Evolutionary conservation across 2,797 vertebrate genomes (phyloP), one percentile per base, ranked within the genome.

Genomic region (Erithacus rubecula): DNA sequence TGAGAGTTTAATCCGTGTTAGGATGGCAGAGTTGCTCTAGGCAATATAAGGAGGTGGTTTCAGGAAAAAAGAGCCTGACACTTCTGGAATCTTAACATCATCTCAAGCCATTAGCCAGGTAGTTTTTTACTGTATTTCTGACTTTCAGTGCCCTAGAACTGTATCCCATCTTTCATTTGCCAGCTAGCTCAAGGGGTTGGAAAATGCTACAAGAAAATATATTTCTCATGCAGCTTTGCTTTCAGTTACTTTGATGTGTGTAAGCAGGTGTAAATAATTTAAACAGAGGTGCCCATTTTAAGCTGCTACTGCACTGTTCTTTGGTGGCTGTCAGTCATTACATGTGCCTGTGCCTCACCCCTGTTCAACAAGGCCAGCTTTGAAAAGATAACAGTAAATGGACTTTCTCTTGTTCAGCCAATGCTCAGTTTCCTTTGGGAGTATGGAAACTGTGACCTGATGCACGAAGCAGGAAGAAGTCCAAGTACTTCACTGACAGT

Each of bases 361-460:
- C 52, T 47, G 23, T 55, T 55, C 52, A 34, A 3, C 41, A 18
- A 84, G 67, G 51, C 59, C 83, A 71, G 26, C n/a, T 89, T 63
- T 77, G 62, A 30, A 89, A 90, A 51, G 53, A 29, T 24, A 74
- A 67, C 41, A 79, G 26, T 84, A 87, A 59, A 65, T 56, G 19
- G 34, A 83, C 86, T 84, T 95, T 70, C 36, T 82, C 69, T 82
- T 91, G 85, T 87, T 59, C 68, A 78, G 32, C 36, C 53, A 71
- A 10, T 68, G 24, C 36, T 47, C 32, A 19, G 70, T 53, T 88
- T 90, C 89, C 89, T 86, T 81, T 79, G 91, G 85, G 94, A 90
- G 32, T 72, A 63, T 83, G 92, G 95, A 96, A 96, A 92, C 55
- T 81, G 83, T 96, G 88, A 72, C 75, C 87, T 85, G 90, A 34